Base-by-base conservation (phyloP, 1,140 invertebrate species). In the Calycopis cecrops region DNA sequence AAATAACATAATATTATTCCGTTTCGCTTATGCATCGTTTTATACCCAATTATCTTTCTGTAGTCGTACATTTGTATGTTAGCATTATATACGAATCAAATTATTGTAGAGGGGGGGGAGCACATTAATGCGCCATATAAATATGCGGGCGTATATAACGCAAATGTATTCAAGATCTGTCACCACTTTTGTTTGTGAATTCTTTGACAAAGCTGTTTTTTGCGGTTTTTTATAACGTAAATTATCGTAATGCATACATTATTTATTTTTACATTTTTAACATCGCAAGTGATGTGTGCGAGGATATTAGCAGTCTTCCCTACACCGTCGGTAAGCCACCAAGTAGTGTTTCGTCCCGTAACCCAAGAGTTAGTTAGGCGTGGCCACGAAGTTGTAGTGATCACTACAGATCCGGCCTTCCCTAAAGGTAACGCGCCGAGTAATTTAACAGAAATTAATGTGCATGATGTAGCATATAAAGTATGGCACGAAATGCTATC, bases 261-360 rank as follows among this genome's bases (percentile, higher is more conserved):
- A 50, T 1, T 50, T 12, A 28, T 6, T 12, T 16, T 52, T 52
- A 21, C 44, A 0, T 10, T 58, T 35, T 44, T 33, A 51, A 34
- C 55, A 9, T 40, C 34, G n/a, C 17, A 18, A 35, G 48, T 57
- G 3, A 0, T 52, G 7, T 33, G 47, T 35, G 70, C 70, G 0
- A 65, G 76, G 68, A 88, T 90, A 60, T 69, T 90, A 33, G 81
- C 69, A 35, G 66, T 89, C 16, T 88, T 87, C 55, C 87, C 88
- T 17, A 74, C 80, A 6, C 82, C 87, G 35, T 79, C 74, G 1
- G 65, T 59, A 4, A 89, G 87, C 62, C 88, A 90, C 63, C 81
- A 86, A 56, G 69, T 84, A 28, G 76, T 89, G 21, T 85, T 87
- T 57, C 60, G 74, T 55, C 63, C 77, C 11, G 33, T 88, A 9